Percentiles rank a stretch among this genome's conserved stretches.
phyloP scores from a whole-genome alignment of 2,797 vertebrate species.

The Bradypodion ventrale region DNA sequence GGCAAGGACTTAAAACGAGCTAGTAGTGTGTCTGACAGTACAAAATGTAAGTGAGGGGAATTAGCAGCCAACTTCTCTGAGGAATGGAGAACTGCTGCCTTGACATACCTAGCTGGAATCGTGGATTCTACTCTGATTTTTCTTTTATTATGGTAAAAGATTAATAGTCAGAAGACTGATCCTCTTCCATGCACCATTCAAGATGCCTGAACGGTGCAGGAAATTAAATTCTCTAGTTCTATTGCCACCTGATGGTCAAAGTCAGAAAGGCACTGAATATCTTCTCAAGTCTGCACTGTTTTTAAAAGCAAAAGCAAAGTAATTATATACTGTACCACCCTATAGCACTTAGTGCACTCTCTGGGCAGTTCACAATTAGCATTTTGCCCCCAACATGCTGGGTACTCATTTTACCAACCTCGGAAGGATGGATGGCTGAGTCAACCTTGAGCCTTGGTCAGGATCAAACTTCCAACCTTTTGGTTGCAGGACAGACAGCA shows the following conservation, averaged over 20 bases:
- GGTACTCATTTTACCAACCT: too few relatives aligned
- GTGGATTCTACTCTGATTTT: not conserved
- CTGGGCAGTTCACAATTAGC: too few relatives aligned
- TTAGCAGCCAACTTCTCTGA: not conserved
- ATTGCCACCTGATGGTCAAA: not conserved
- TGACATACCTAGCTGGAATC: not conserved
- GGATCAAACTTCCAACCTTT: too few relatives aligned
- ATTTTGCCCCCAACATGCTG: too few relatives aligned
- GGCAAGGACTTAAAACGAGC: not conserved
- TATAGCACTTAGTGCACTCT: too few relatives aligned
- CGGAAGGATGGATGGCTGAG: too few relatives aligned
- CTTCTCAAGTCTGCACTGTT: not conserved
- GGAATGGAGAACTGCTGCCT: not conserved
- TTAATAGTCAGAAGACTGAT: not conserved
- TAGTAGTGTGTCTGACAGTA: too few relatives aligned
- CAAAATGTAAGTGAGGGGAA: not conserved
- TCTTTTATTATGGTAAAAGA: not conserved
- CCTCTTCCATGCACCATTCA: not conserved
- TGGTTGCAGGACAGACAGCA: too few relatives aligned
- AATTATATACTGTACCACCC: too few relatives aligned
- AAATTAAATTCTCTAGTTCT: not conserved
- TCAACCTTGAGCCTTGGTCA: too few relatives aligned
- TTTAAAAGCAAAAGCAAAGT: too few relatives aligned
- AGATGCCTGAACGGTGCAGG: not conserved
- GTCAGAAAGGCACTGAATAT: not conserved